These are phyloP conservation scores for Listronotus bonariensis DNA, from an alignment of 1,140 invertebrate species.

Conservation along the genomic window DNA sequence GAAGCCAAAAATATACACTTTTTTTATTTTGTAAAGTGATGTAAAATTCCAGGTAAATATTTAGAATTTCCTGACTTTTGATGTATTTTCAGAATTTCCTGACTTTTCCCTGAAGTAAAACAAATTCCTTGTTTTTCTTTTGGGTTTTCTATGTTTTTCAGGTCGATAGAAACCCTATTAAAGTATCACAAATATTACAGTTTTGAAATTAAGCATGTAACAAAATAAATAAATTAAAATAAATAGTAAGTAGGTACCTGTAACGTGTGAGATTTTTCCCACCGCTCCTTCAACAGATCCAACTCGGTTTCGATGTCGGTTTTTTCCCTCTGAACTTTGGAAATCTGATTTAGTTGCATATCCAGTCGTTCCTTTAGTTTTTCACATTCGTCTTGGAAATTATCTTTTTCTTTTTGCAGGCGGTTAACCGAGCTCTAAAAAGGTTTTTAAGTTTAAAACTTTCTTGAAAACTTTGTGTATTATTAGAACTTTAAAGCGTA, in stretches of 20 bases:
- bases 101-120: too few relatives aligned
- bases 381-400: slow-evolving; percentile 77
- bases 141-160: too few relatives aligned
- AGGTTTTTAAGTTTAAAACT: slow-evolving; percentile 2
- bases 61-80: too few relatives aligned
- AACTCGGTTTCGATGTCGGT: slow-evolving; percentile 83
- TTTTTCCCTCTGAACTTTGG: slow-evolving; percentile 82
- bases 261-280: slow-evolving; percentile 82
- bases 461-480: neutral
- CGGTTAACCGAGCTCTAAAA: slow-evolving; percentile 69
- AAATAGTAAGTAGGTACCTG: slow-evolving; percentile 56
- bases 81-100: too few relatives aligned
- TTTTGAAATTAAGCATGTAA: too few relatives aligned
- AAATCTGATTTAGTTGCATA: slow-evolving; percentile 75
- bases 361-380: slow-evolving; percentile 81
- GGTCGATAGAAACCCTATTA: too few relatives aligned
- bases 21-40: too few relatives aligned
- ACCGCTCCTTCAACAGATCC: slow-evolving; percentile 83
- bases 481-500: neutral
- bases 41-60: too few relatives aligned
- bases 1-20: too few relatives aligned
- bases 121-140: too few relatives aligned
- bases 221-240: too few relatives aligned
- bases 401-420: slow-evolving; percentile 86
- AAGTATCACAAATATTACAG: too few relatives aligned